These are phyloP conservation scores for Porites lobata DNA, from an alignment of 92 coral and sea anemone genomes.

Conservation along the genomic window DNA sequence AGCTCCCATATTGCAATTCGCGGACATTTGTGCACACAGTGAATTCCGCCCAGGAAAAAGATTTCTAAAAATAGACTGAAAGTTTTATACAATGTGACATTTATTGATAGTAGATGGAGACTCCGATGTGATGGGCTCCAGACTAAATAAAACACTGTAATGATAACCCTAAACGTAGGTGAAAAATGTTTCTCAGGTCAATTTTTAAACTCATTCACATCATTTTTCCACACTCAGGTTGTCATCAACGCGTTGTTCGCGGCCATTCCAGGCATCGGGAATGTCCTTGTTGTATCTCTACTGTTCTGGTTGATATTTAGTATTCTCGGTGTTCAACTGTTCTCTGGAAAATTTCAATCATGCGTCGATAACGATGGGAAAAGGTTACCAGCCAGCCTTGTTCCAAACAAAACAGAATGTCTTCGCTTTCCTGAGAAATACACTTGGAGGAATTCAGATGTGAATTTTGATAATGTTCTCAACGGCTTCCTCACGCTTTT, in stretches of 20 bases:
- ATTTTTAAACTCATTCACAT: conserved; percentile 26
- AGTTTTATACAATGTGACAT: too few species aligned
- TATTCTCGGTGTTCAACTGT: conserved; percentile 77
- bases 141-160: background rate
- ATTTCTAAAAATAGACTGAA: too few species aligned
- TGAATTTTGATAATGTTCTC: conserved; percentile 90
- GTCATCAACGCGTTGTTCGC: conserved; percentile 87
- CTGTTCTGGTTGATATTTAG: conserved; percentile 85
- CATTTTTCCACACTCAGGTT: conserved; percentile 67
- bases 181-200: conserved; percentile 32
- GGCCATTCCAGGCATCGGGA: conserved; percentile 85
- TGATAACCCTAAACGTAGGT: background rate
- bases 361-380: conserved; percentile 65
- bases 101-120: too few species aligned
- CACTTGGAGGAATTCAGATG: conserved; percentile 85
- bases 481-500: conserved; percentile 87
- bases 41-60: too few species aligned
- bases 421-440: conserved; percentile 58
- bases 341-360: conserved; percentile 80
- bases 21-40: too few species aligned
- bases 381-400: conserved; percentile 35
- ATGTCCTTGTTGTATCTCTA: conserved; percentile 74
- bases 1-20: too few species aligned
- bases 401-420: conserved; percentile 71
- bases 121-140: too few species aligned